Evolutionary conservation across 2,113 vertebrate species (phyloP), one percentile per base, ranked within the genome.

Genomic region (Lycocorax pyrrhopterus): DNA sequence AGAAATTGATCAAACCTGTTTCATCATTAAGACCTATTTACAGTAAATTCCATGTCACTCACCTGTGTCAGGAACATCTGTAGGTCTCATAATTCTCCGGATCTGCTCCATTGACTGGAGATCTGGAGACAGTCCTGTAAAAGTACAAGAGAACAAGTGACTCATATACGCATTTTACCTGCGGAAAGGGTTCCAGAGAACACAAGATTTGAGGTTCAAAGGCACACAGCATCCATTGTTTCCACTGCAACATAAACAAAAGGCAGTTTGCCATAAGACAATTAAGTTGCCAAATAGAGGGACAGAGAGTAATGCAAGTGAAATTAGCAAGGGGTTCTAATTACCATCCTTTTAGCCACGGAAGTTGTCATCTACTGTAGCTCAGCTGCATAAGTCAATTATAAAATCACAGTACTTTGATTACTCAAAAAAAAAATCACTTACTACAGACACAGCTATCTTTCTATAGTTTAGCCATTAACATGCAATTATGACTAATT

Each of bases 21-120:
- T 76, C 35, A 33, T 19, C 37, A 83, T 71, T 51, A 75, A 84
- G 77, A 64, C 22, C 49, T 73, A 59, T 69, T 83, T 49, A 71
- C 64, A 94, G 52, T 21, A 90, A 96, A 87, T 71, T 91, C 33
- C 66, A 56, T 2, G 21, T 30, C 37, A 64, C 94, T 93, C 55
- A 99, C 99, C 99, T 98, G 99, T 99, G 95, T 99, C 99, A 91
- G 99, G 99, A 90, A 99, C 99, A 96, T 99, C 99, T 84, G 99
- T 99, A 89, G 99, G 99, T 97, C 99, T 98, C 99, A 99, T 99
- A 91, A 99, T 99, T 97, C 99, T 98, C 79, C 99, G 98, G 75
- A 99, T 99, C 96, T 99, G 99, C 90, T 99, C 99, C 99, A 99
- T 99, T 87, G 98, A 99, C 78, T 99, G 99, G 59, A 99, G 98